Conservation (phyloP, 2,888 invertebrate genomes). For the Chymomyza procnemis region DNA sequence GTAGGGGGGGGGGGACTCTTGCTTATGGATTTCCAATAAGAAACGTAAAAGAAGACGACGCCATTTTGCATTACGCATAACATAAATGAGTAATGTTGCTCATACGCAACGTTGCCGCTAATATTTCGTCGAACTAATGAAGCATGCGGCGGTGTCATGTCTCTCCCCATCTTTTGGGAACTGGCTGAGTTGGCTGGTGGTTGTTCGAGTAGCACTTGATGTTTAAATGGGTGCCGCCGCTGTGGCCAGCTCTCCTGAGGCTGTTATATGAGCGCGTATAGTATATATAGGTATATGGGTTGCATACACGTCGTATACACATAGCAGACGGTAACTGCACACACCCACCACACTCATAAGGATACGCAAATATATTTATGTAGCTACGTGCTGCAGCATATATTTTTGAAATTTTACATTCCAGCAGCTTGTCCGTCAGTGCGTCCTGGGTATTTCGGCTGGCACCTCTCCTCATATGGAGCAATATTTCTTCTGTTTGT, state of each 20-base stretch:
- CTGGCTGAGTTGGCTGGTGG: background rate
- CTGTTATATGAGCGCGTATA: background rate
- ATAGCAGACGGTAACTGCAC: background rate
- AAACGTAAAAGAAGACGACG: slow-evolving; percentile 6
- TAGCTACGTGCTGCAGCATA: slow-evolving; percentile 60
- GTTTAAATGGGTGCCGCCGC: background rate
- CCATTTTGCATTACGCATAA: slow-evolving; percentile 20
- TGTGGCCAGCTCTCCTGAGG: background rate
- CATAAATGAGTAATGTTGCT: slow-evolving; percentile 52
- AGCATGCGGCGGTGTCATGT: slow-evolving; percentile 44
- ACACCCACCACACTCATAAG: background rate
- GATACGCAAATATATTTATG: slow-evolving; percentile 60
- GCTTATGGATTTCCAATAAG: slow-evolving; percentile 32
- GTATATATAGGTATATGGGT: too few species aligned
- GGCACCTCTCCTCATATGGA: slow-evolving; percentile 12
- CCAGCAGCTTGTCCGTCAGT: slow-evolving; percentile 29
- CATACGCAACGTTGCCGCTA: slow-evolving; percentile 60
- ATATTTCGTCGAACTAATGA: slow-evolving; percentile 61
- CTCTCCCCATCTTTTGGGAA: slow-evolving; percentile 5
- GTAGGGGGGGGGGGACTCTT: too few species aligned
- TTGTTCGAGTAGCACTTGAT: background rate
- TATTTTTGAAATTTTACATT: slow-evolving; percentile 57
- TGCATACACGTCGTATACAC: too few species aligned
- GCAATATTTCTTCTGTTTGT: slow-evolving; percentile 38
- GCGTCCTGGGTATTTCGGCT: slow-evolving; percentile 7